A percentile compares a stretch with the other conserved stretches of the same genome.
phyloP scores from a whole-genome alignment of 2,113 vertebrate genomes.

The Macroglossus sobrinus region DNA sequence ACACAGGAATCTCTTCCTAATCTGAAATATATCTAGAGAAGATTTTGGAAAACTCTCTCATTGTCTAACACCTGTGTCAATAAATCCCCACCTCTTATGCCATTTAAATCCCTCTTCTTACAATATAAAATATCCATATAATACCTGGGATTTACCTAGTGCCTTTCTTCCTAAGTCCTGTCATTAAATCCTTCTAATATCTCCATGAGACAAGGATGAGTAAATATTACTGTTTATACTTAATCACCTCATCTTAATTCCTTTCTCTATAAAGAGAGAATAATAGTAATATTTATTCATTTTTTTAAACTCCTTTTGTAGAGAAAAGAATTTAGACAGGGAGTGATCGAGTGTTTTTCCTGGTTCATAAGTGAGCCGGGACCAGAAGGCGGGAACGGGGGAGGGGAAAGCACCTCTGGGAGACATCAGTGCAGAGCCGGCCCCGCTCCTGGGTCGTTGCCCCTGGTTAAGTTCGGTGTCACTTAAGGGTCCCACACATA shows the following conservation, averaged over 20 bases:
- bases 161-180: slow-evolving; percentile 16
- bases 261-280: slow-evolving; percentile 18
- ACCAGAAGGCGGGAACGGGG: neutral
- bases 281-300: slow-evolving; percentile 3
- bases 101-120: neutral
- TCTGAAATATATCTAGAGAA: neutral
- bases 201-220: neutral
- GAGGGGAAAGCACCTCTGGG: neutral
- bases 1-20: neutral
- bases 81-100: neutral
- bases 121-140: neutral
- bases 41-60: neutral
- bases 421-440: neutral
- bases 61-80: slow-evolving; percentile 47
- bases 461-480: neutral
- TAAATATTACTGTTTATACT: slow-evolving; percentile 33
- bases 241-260: neutral
- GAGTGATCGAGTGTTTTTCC: neutral
- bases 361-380: neutral
- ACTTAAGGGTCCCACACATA: neutral
- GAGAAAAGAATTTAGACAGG: neutral
- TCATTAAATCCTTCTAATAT: slow-evolving; percentile 22
- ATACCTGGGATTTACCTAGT: neutral
- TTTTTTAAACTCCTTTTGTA: neutral
- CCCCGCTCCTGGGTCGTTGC: neutral